phyloP scores from a whole-genome alignment of 2,113 vertebrate species.

The Microcebus jonahi region DNA sequence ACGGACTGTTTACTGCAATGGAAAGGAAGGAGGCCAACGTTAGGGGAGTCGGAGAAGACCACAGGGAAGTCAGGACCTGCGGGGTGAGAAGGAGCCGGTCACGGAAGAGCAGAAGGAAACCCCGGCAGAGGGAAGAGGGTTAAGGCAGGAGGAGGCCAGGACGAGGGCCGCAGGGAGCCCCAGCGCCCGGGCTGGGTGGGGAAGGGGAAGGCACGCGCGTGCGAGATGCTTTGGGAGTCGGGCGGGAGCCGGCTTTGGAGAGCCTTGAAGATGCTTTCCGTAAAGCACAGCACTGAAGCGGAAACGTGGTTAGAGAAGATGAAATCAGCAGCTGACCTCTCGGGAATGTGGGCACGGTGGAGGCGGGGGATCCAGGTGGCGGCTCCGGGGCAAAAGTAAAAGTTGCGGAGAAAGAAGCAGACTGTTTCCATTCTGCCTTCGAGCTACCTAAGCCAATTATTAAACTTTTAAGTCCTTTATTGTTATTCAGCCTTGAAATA shows the following conservation, averaged over 20 bases:
- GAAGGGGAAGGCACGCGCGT: background rate
- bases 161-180: background rate
- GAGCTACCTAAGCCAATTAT: conserved; percentile 40
- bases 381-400: background rate
- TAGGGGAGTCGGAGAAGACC: background rate
- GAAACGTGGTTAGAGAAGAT: background rate
- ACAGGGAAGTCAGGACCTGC: background rate
- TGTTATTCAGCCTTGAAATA: conserved; percentile 33
- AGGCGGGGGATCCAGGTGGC: background rate
- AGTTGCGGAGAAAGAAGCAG: background rate
- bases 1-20: background rate
- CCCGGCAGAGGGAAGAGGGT: background rate
- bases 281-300: background rate
- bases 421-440: background rate
- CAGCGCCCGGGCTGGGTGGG: background rate
- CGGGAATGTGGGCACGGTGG: background rate
- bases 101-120: background rate
- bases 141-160: background rate
- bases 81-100: background rate
- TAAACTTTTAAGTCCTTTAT: conserved; percentile 35
- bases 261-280: background rate
- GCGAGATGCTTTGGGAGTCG: background rate
- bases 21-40: background rate
- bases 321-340: background rate
- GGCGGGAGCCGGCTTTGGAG: background rate